Evolutionary conservation across 2,797 vertebrate species (phyloP).

Genomic region (Schizothorax lantsangensis): DNA sequence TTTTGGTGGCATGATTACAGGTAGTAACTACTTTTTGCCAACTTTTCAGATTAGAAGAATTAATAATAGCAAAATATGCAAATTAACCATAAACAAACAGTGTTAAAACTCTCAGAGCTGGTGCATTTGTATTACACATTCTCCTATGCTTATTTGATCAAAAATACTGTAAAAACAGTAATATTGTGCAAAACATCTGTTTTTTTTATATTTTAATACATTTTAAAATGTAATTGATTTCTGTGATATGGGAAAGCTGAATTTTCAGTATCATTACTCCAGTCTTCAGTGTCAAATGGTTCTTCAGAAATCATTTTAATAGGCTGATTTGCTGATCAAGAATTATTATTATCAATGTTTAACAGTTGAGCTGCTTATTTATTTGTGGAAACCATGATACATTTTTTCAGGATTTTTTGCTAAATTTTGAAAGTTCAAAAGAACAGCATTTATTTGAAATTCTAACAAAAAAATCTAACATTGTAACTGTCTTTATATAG

Average conservation of each 20-base stretch:
- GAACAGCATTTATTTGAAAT: neutral
- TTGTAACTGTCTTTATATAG: neutral
- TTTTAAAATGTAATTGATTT: neutral
- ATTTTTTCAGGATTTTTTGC: neutral
- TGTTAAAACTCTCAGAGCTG: neutral
- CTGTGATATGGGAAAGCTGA: neutral
- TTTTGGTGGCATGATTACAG: conserved; percentile 3
- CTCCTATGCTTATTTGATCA: neutral
- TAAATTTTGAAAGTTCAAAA: neutral
- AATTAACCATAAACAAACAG: neutral
- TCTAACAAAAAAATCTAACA: neutral
- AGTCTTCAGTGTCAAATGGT: neutral
- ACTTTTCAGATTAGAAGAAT: conserved; percentile 18
- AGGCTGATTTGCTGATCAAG: neutral
- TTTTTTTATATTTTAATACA: neutral
- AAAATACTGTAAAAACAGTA: neutral
- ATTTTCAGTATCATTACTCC: neutral
- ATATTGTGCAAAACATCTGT: neutral
- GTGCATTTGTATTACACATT: neutral
- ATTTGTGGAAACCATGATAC: neutral
- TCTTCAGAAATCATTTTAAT: neutral
- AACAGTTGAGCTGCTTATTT: neutral
- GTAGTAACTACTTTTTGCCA: conserved; percentile 10
- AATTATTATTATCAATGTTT: neutral
- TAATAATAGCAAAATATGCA: neutral